Conservation (phyloP, 2,797 vertebrate genomes). For the Monodelphis domestica region DNA sequence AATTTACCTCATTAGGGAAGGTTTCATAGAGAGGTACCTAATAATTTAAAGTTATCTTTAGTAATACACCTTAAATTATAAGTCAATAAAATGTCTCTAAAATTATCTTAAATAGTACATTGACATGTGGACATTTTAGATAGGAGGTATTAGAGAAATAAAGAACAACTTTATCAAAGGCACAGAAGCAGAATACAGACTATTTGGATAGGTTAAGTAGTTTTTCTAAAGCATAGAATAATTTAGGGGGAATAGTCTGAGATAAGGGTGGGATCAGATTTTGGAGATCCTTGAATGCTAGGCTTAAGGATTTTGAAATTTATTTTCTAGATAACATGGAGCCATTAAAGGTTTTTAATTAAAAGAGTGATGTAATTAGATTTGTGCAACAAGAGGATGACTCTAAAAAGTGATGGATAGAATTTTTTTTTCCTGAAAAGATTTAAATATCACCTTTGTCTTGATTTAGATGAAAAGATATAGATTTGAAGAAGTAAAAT, state of each 20-base stretch:
- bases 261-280: background rate
- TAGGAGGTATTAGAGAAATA: background rate
- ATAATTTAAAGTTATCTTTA: background rate
- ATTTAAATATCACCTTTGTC: background rate
- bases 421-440: background rate
- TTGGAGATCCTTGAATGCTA: background rate
- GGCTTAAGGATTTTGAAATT: background rate
- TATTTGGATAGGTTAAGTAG: background rate
- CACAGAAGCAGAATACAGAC: background rate
- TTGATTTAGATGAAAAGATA: background rate
- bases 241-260: background rate
- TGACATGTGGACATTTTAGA: background rate
- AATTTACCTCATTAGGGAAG: background rate
- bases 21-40: background rate
- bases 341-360: background rate
- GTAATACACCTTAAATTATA: background rate
- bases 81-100: background rate
- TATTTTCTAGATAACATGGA: background rate
- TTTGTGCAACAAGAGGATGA: background rate
- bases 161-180: background rate
- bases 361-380: background rate
- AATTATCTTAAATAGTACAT: background rate
- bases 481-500: background rate
- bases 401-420: background rate
- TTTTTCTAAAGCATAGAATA: background rate